phyloP scores from a whole-genome alignment of 2,113 vertebrate genomes.

The Seriola rivoliana region DNA sequence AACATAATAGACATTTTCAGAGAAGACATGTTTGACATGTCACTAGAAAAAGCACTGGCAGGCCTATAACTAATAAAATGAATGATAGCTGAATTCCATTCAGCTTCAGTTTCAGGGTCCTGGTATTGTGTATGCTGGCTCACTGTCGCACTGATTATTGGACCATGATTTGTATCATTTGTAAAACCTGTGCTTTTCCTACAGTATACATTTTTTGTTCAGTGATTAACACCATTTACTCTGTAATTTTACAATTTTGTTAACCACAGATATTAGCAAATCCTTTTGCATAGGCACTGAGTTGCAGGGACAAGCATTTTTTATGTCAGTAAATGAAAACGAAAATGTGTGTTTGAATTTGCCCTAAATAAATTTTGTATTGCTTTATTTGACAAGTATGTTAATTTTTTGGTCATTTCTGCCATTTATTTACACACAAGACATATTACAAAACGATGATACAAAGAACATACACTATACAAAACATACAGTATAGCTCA shows the following conservation, averaged over 20 bases:
- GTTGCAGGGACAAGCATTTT: conserved; percentile 5
- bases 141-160: neutral
- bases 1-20: neutral
- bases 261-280: neutral
- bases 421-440: neutral
- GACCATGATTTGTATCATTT: neutral
- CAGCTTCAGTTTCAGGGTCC: neutral
- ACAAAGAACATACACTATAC: neutral
- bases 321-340: neutral
- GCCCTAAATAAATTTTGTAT: conserved; percentile 27
- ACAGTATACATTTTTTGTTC: neutral
- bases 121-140: neutral
- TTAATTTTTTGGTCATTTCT: neutral
- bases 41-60: neutral
- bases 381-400: neutral
- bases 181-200: neutral
- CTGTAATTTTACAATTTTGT: conserved; percentile 6
- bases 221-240: neutral
- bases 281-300: neutral
- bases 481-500: neutral
- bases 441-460: neutral
- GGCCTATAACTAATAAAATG: neutral
- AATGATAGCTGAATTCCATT: neutral
- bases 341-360: neutral
- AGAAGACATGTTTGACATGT: neutral